Evolutionary conservation across 1,140 invertebrate species (phyloP), one percentile per base, ranked within the genome.

Genomic region (Drosophila arizonae): DNA sequence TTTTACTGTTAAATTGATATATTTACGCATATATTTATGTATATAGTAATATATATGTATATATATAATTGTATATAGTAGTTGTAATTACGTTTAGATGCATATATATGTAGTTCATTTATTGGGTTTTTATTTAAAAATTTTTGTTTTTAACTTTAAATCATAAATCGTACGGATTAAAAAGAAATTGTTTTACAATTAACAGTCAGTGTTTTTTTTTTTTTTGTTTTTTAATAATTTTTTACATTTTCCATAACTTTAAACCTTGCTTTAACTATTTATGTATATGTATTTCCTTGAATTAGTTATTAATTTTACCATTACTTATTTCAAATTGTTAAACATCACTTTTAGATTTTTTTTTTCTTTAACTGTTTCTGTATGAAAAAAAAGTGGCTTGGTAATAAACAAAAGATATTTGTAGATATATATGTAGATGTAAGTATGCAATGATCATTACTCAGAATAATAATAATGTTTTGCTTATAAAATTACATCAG

Each of bases 151-250:
- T 79, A 81, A 78, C 65, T 79, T 81, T 86, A 87, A 87, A 84
- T 84, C 77, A 84, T 84, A 87, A 72, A 56, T 74, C 57, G 56
- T 75, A 80, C 72, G 63, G 79, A 77, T 76, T 56, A 57, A 74
- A 87, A 91, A 86, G 73, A 91, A 91, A 90, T 91, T 91, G 84
- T 91, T 91, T 91, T 91, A 91, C 90, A 91, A 91, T 91, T 91
- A 91, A 91, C 90, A 91, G 90, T 91, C 90, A 91, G 90, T 90
- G 85, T 89, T 62, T 90, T 75, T 69, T 70, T 72, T 79, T 81
- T 63, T 78, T 72, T 78, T 72, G 72, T 66, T 76, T 77, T 81
- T 78, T 75, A 75, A 76, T 73, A 72, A 67, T 71, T 66, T 68
- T 56, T 79, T 76, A 76, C 69, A 72, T 72, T 69, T 77, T 72